A percentile compares a stretch with the other conserved stretches of the same genome.
phyloP scores from a whole-genome alignment of 2,113 vertebrate genomes.

The pig (Sus scrofa) region T2T-Sscrofa CM000815.6:88370501-88371000 shows the following conservation, averaged over 20 bases:
- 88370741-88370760: not conserved
- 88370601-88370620: not conserved
- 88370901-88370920: not conserved
- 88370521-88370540: not conserved
- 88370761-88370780: not conserved
- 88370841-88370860: not conserved
- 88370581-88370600: not conserved
- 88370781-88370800: not conserved
- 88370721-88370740: not conserved
- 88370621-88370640: not conserved
- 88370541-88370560: not conserved
- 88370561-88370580: not conserved
- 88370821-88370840: not conserved
- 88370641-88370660: not conserved
- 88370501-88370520: slow-evolving; percentile 26
- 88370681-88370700: not conserved
- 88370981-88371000: not conserved
- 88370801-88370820: not conserved
- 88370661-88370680: not conserved
- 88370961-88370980: not conserved
- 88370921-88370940: not conserved
- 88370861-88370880: not conserved
- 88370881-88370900: not conserved
- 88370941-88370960: not conserved
- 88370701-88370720: not conserved